phyloP scores from a whole-genome alignment of 2,113 vertebrate species.

The Oceanites oceanicus region DNA sequence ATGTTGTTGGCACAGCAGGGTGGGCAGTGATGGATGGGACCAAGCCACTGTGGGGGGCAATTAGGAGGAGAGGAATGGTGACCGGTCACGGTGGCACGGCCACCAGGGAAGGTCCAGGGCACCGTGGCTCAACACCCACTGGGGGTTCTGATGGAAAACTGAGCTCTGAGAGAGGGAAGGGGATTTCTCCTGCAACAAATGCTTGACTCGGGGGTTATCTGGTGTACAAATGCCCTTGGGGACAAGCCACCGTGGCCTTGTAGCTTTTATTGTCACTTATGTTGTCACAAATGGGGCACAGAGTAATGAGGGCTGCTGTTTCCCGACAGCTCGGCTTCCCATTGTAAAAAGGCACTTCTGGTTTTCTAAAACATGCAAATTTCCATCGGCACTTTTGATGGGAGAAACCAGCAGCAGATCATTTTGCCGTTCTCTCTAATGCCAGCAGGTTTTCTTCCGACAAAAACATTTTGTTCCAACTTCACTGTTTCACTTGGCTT shows the following conservation, averaged over 20 bases:
- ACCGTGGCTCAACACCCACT: rapidly evolving
- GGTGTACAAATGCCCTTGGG: neutral
- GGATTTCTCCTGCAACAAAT: neutral
- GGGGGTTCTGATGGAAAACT: neutral
- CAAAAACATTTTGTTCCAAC: neutral
- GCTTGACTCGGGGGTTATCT: rapidly evolving
- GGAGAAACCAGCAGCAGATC: neutral
- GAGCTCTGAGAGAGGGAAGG: neutral
- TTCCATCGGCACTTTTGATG: neutral
- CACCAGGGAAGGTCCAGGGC: neutral
- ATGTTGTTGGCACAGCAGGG: neutral
- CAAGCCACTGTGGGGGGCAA: too few relatives aligned
- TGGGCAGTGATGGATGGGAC: neutral
- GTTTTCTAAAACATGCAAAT: neutral
- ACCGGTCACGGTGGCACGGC: rapidly evolving
- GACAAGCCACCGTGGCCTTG: neutral
- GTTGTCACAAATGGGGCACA: neutral
- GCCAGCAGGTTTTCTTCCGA: neutral
- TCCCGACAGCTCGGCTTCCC: neutral
- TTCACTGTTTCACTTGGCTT: neutral
- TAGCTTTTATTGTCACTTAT: neutral
- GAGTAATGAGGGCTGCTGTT: neutral
- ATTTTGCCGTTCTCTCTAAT: neutral
- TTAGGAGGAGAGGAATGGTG: neutral
- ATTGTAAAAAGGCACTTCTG: neutral